These are phyloP conservation scores for Anoplopoma fimbria DNA, from an alignment of 2,113 vertebrate species.

Conservation along the genomic window DNA sequence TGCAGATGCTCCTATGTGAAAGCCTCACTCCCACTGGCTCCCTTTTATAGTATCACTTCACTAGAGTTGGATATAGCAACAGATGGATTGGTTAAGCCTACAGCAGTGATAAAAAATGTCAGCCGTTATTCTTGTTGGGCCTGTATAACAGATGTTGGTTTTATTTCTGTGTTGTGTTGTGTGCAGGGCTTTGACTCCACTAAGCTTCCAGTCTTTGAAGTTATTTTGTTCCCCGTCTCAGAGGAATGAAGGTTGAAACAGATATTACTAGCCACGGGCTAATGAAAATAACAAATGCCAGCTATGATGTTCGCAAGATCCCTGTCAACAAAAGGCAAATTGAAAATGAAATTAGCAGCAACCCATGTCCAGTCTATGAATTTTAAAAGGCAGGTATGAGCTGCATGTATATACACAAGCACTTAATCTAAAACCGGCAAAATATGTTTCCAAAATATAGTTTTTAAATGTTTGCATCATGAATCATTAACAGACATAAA, in stretches of 20 bases:
- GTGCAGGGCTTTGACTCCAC: constrained; percentile 18
- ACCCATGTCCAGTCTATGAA: constrained; percentile 25
- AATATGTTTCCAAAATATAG: not conserved
- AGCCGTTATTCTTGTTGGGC: constrained; percentile 47
- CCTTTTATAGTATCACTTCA: constrained; percentile 75
- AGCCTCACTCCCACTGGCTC: constrained; percentile 67
- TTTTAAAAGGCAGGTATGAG: constrained; percentile 40
- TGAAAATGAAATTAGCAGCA: constrained; percentile 64
- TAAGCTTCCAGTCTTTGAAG: constrained; percentile 56
- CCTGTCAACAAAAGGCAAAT: constrained; percentile 59
- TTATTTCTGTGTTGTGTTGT: constrained; percentile 45
- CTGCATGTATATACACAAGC: not conserved
- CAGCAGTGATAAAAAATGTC: constrained; percentile 54
- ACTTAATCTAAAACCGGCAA: constrained; percentile 2
- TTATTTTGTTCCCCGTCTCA: constrained; percentile 35
- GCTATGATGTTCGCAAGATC: constrained; percentile 46
- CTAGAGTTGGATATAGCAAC: constrained; percentile 66
- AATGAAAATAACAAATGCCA: constrained; percentile 51
- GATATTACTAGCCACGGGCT: constrained; percentile 46
- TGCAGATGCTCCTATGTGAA: constrained; percentile 62
- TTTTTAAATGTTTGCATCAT: not conserved
- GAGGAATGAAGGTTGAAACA: constrained; percentile 43
- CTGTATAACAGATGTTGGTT: constrained; percentile 66
- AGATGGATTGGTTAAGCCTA: constrained; percentile 72
- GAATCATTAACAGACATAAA: constrained; percentile 23